Evolutionary conservation across 2,888 invertebrate genomes (phyloP), one percentile per base, ranked within the genome.

Genomic region (Ophion ellenae): DNA sequence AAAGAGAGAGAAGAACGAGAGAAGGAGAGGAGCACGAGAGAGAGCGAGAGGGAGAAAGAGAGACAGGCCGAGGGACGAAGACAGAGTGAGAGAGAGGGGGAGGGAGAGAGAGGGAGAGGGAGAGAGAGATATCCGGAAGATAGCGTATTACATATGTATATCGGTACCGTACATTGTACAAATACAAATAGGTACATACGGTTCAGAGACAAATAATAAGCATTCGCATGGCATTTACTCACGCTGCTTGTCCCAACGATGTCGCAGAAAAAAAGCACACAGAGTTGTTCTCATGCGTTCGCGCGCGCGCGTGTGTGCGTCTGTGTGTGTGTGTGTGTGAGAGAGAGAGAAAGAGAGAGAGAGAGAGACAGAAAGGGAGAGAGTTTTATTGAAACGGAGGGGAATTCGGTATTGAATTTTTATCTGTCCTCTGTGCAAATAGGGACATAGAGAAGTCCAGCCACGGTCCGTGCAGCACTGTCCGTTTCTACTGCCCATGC

Each of bases 401-500:
- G 64, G 36, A 74, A 81, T 66, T 74, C 83, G 87, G 87, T 91
- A 88, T 90, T 91, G 92, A 92, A 93, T 93, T 93, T 93, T 93
- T 92, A 93, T 93, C 88, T 89, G 81, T 88, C 89, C 90, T 89
- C 87, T 91, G 90, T 90, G 90, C 89, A 91, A 91, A 91, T 91
- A 89, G 87, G 88, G 85, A 86, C 89, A 88, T 89, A 86, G 76
- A 85, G 82, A 20, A 73, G 73, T 67, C 67, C 87, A 80, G 79
- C 53, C 40, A 57, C 66, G 53, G 57, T 70, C 80, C 77, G 75
- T 47, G 66, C 67, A 57, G 75, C 66, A 32, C 67, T 71, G 59
- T 64, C 63, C 67, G 45, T 70, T 75, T 75, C 77, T 70, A 74
- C 74, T 81, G 64, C 36, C 78, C 82, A 78, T 78, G 77, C 81